phyloP scores from a whole-genome alignment of 2,888 invertebrate species.

The Acrocyrtus sp. region DNA sequence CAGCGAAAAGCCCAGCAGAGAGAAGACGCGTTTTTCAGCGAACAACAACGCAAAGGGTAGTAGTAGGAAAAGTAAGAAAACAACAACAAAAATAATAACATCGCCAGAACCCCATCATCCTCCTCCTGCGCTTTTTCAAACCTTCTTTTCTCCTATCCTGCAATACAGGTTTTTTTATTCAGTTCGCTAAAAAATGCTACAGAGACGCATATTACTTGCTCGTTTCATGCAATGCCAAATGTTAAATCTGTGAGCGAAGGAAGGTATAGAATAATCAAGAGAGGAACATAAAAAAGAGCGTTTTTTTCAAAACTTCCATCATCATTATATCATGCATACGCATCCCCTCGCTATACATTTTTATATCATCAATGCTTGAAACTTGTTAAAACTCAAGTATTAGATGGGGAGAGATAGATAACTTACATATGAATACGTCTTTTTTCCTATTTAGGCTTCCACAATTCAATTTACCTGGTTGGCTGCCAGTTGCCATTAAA shows the following conservation, averaged over 20 bases:
- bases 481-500: no score
- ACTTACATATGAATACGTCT: no score
- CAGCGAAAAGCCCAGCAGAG: no score
- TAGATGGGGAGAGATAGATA: no score
- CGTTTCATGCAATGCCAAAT: neutral
- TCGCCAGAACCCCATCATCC: no score
- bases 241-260: conserved; percentile 11
- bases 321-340: conserved; percentile 5
- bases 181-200: conserved; percentile 6
- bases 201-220: neutral
- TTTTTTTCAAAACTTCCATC: conserved; percentile 40
- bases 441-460: no score
- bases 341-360: neutral
- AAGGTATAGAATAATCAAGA: conserved; percentile 40
- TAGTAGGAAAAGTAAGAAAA: conserved; percentile 23
- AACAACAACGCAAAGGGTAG: no score
- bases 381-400: no score
- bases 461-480: conserved; percentile 45
- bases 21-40: conserved; percentile 6
- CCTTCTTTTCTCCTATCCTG: conserved; percentile 23
- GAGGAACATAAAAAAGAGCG: conserved; percentile 20
- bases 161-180: conserved; percentile 36
- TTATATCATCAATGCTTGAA: neutral
- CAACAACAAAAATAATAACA: conserved; percentile 44
- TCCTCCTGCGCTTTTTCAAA: conserved; percentile 19